A percentile compares a stretch with the other conserved stretches of the same genome.
phyloP scores from a whole-genome alignment of 1,140 invertebrate genomes.

The Cepaea nemoralis region DNA sequence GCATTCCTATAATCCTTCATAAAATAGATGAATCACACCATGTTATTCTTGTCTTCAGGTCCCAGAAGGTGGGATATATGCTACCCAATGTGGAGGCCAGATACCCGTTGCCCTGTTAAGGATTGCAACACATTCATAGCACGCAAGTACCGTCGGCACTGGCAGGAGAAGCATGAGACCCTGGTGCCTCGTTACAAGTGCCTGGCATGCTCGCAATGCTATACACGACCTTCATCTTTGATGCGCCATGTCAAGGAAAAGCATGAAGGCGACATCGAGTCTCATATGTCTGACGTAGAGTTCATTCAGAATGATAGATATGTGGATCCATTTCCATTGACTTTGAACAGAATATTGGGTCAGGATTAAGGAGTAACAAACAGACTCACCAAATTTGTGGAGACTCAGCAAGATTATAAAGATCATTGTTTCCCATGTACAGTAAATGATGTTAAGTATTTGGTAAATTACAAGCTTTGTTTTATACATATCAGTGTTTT shows the following conservation, averaged over 20 bases:
- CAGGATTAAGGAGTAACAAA: background rate
- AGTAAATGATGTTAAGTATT: too few species aligned
- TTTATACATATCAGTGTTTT: too few species aligned
- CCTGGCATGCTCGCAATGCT: background rate
- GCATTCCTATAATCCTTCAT: background rate
- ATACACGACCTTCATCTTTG: conserved; percentile 12
- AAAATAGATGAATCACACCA: conserved; percentile 12
- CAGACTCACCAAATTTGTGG: too few species aligned
- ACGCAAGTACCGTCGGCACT: conserved; percentile 34
- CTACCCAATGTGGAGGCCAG: conserved; percentile 19
- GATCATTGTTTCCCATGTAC: too few species aligned
- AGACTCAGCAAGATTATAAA: too few species aligned
- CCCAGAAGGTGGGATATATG: background rate
- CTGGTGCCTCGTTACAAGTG: conserved; percentile 18
- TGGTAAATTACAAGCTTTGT: too few species aligned
- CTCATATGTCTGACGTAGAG: background rate
- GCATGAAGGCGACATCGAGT: conserved; percentile 9
- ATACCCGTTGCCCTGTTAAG: conserved; percentile 16
- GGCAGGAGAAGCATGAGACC: conserved; percentile 32
- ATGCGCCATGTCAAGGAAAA: conserved; percentile 14
- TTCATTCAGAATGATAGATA: conserved; percentile 23
- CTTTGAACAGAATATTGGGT: conserved; percentile 14
- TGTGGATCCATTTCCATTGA: conserved; percentile 23
- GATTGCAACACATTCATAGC: conserved; percentile 14
- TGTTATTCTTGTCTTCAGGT: conserved; percentile 37